Conservation (phyloP, 1,140 invertebrate genomes). For the Scaptomyza hsui region DNA sequence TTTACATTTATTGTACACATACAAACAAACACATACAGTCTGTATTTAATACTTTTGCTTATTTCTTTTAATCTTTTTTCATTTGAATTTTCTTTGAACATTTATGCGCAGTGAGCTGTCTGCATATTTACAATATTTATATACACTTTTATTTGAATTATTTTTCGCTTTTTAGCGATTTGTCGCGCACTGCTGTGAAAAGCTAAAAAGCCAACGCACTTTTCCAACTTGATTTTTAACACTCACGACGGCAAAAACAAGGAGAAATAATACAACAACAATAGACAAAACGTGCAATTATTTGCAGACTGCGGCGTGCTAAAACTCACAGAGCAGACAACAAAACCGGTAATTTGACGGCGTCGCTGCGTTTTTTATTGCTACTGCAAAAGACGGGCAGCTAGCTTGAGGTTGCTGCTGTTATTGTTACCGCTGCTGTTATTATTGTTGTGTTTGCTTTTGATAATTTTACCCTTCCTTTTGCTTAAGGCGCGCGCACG, state of each 20-base stretch:
- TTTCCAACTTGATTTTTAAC: slow-evolving; percentile 56
- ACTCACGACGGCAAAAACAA: slow-evolving; percentile 14
- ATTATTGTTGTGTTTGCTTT: slow-evolving; percentile 40
- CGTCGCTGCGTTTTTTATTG: slow-evolving; percentile 29
- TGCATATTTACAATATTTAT: slow-evolving; percentile 20
- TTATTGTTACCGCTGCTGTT: slow-evolving; percentile 22
- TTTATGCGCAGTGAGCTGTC: slow-evolving; percentile 25
- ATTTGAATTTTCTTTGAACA: slow-evolving; percentile 12
- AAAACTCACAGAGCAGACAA: slow-evolving; percentile 62
- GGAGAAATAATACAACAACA: slow-evolving; percentile 2
- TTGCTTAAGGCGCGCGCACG: slow-evolving; percentile 59
- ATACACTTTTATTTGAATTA: slow-evolving; percentile 12
- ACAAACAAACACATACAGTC: slow-evolving; percentile 19
- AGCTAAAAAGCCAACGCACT: slow-evolving; percentile 71
- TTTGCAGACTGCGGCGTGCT: slow-evolving; percentile 48
- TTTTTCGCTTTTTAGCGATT: slow-evolving; percentile 8
- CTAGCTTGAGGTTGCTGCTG: slow-evolving; percentile 2
- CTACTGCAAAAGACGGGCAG: slow-evolving; percentile 29
- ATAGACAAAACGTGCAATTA: slow-evolving; percentile 51
- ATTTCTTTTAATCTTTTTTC: slow-evolving; percentile 1
- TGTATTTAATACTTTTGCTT: slow-evolving; percentile 10
- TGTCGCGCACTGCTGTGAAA: slow-evolving; percentile 1
- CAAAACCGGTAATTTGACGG: slow-evolving; percentile 69
- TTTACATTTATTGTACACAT: slow-evolving; percentile 30
- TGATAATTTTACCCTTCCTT: slow-evolving; percentile 28